phyloP scores from a whole-genome alignment of 1,140 invertebrate species.

The Temnothorax curvispinosus region DNA sequence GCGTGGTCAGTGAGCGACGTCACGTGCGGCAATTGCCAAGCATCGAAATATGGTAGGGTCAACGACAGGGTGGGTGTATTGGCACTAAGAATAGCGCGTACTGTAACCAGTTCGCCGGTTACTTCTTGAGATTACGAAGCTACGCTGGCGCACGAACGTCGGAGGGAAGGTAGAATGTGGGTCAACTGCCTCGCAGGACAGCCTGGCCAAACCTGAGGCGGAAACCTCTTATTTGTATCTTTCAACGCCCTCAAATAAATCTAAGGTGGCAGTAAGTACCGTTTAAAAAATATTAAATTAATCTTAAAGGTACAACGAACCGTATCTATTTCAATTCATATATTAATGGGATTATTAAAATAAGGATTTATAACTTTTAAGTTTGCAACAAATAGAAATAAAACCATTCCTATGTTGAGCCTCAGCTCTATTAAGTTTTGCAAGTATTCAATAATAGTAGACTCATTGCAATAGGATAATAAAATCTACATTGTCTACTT shows the following conservation, averaged over 20 bases:
- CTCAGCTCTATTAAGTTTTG: background rate
- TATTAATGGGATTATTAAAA: background rate
- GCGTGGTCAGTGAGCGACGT: constrained; percentile 7
- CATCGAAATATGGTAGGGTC: constrained; percentile 65
- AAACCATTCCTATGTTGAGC: background rate
- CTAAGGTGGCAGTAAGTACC: constrained; percentile 36
- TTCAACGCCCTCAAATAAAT: constrained; percentile 56
- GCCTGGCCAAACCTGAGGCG: constrained; percentile 51
- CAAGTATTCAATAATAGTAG: background rate
- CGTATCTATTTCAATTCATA: background rate
- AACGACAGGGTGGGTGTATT: constrained; percentile 71
- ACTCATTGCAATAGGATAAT: background rate
- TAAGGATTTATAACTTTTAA: background rate
- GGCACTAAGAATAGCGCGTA: constrained; percentile 68
- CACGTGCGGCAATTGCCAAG: constrained; percentile 46
- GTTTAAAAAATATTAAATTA: constrained; percentile 65
- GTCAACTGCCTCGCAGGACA: constrained; percentile 65
- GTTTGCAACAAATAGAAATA: background rate
- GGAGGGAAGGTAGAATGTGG: constrained; percentile 70
- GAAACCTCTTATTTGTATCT: constrained; percentile 64
- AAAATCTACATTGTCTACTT: background rate
- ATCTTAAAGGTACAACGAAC: background rate
- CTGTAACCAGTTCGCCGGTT: constrained; percentile 63
- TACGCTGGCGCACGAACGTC: constrained; percentile 56
- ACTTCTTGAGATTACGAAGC: constrained; percentile 70